phyloP scores from a whole-genome alignment of 2,888 invertebrate species.

The Entomobrya multifasciata region DNA sequence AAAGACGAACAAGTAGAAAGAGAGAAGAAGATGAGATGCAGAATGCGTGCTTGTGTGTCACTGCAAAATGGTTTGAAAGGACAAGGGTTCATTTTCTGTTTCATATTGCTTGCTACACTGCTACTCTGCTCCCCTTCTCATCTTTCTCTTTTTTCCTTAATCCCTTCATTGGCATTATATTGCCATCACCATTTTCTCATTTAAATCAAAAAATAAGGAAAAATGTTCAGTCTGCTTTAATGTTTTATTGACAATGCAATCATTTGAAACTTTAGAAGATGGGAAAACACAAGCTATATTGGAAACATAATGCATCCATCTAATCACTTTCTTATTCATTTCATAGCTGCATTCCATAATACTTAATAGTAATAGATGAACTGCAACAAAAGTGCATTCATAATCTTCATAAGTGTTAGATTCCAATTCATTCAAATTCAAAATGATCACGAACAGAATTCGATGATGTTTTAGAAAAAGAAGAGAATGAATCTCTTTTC shows the following conservation, averaged over 20 bases:
- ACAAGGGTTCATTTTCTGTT: slow-evolving; percentile 43
- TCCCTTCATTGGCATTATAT: slow-evolving; percentile 70
- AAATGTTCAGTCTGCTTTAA: background rate
- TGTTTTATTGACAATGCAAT: too few species aligned
- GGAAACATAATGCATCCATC: background rate
- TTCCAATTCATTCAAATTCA: slow-evolving; percentile 8
- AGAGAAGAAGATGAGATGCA: slow-evolving; percentile 22
- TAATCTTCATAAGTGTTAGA: background rate
- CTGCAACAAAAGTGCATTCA: background rate
- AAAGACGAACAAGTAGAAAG: background rate
- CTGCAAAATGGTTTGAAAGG: slow-evolving; percentile 1
- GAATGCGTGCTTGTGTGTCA: background rate
- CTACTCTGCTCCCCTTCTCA: slow-evolving; percentile 13
- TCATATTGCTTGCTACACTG: too few species aligned
- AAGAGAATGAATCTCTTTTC: background rate
- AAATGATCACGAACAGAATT: slow-evolving; percentile 3
- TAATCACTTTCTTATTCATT: slow-evolving; percentile 19
- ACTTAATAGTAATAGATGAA: background rate
- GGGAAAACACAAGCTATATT: background rate
- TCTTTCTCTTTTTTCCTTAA: slow-evolving; percentile 48
- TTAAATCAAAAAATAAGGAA: slow-evolving; percentile 57
- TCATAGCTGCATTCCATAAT: too few species aligned
- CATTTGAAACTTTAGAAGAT: background rate
- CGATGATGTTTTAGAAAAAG: background rate
- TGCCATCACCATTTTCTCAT: slow-evolving; percentile 72